Percentiles rank a stretch among this genome's conserved stretches.
phyloP scores from a whole-genome alignment of 2,888 invertebrate species.

The Acleris sparsana region DNA sequence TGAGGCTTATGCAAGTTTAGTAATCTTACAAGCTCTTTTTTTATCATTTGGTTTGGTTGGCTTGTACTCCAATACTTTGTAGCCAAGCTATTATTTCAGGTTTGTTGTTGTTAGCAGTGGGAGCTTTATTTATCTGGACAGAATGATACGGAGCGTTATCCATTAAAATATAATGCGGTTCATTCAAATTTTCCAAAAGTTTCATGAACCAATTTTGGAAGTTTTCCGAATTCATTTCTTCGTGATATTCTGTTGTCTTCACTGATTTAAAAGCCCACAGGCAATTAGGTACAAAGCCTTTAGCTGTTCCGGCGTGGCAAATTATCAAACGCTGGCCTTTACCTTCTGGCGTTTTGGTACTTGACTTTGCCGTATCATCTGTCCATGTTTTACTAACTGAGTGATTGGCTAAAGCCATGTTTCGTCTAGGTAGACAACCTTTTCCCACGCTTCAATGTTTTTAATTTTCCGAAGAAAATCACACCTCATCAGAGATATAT shows the following conservation, averaged over 20 bases:
- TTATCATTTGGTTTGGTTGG: constrained; percentile 38
- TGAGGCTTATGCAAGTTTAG: constrained; percentile 32
- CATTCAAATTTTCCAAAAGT: constrained; percentile 29
- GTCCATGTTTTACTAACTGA: constrained; percentile 37
- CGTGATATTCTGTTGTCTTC: constrained; percentile 21
- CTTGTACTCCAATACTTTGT: constrained; percentile 36
- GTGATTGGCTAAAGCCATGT: constrained; percentile 30
- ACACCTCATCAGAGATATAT: constrained; percentile 30
- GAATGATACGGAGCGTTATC: constrained; percentile 42
- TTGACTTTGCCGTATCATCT: constrained; percentile 36
- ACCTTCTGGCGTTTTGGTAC: constrained; percentile 37
- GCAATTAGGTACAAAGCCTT: constrained; percentile 37
- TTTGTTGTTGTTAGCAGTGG: constrained; percentile 32
- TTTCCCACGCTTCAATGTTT: constrained; percentile 38
- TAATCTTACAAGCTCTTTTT: constrained; percentile 35
- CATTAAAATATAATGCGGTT: constrained; percentile 36
- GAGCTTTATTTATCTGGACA: constrained; percentile 37
- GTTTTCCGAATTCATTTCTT: constrained; percentile 38
- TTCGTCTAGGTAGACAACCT: constrained; percentile 39
- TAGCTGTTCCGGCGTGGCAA: constrained; percentile 39
- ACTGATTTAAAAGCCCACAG: too few species aligned
- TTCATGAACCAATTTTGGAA: constrained; percentile 29
- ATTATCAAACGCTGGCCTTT: constrained; percentile 40
- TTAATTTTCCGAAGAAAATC: constrained; percentile 39
- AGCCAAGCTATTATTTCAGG: constrained; percentile 35